Evolutionary conservation across 2,888 invertebrate genomes (phyloP), one percentile per base, ranked within the genome.

Genomic region (Rotaria socialis): DNA sequence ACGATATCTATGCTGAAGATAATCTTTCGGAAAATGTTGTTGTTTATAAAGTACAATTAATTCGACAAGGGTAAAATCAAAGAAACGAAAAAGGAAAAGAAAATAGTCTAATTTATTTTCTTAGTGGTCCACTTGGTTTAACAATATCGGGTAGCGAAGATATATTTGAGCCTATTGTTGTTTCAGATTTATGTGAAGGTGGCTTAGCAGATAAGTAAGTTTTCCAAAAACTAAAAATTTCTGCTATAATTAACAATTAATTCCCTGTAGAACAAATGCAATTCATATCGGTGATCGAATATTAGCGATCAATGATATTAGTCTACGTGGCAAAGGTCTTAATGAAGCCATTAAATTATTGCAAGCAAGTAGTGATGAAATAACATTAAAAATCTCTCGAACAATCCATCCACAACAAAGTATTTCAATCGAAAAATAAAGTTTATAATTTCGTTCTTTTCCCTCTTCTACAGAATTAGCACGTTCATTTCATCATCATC

Each of bases 61-160:
- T 92, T 85, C 91, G 93, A 85, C 94, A 94, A 89, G 95, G 52
- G 84, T 50, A 84, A 55, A 22, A 55, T 16, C 27, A 27, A n/a
- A 60, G 7, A 24, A n/a, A 60, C 1, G 27, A 27, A 60, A 60
- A 4, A 55, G 19, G 22, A 6, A 6, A 16, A 55, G 0, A 55
- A 35, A 35, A 35, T 52, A 11, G 8, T 52, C 14, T 52, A 3
- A 8, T 52, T 7, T 55, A 22, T 56, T 56, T 24, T 56, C 16
- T 52, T 67, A 67, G 94, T 50, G 95, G 95, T 0, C 94, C 95
- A 0, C 92, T 96, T 85, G 95, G 96, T 16, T 93, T 96, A 86
- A 95, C 95, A 0, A 94, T 96, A 87, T 94, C 95, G 10, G 95
- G 96, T n/a, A 95, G 95, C 88, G 95, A 96, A 91, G 95, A 95